Percentiles rank a stretch among this genome's conserved stretches.
phyloP scores from a whole-genome alignment of 2,797 vertebrate species.

The Lepus oiostolus region DNA sequence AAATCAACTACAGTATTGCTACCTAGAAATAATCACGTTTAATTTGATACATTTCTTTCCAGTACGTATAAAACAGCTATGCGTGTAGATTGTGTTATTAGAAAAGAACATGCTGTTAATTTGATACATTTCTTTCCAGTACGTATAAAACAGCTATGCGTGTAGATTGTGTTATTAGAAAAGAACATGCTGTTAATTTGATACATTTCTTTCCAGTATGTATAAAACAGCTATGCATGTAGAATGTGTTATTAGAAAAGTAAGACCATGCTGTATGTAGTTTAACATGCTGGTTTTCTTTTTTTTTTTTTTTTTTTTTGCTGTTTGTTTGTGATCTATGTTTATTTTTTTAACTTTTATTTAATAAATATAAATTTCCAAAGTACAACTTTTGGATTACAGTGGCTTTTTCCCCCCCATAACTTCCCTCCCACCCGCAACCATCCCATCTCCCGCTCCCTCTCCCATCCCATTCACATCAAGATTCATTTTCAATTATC shows the following conservation, averaged over 20 bases:
- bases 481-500: no score
- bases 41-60: slow-evolving; percentile 19
- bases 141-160: neutral
- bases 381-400: no score
- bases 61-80: neutral
- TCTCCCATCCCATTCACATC: no score
- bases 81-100: neutral
- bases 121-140: neutral
- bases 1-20: neutral
- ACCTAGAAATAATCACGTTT: neutral
- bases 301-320: no score
- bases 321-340: no score
- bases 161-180: slow-evolving; percentile 6
- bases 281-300: slow-evolving; percentile 49
- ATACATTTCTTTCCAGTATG: neutral
- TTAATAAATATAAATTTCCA: no score
- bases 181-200: slow-evolving; percentile 37
- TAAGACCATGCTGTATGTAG: neutral
- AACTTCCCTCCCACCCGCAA: no score
- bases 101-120: neutral
- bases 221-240: neutral
- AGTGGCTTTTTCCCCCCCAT: no score
- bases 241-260: slow-evolving; percentile 32
- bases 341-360: no score
- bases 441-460: no score